Base-by-base conservation (phyloP, 2,113 vertebrate species). In the Epinephelus cyanopodus region DNA sequence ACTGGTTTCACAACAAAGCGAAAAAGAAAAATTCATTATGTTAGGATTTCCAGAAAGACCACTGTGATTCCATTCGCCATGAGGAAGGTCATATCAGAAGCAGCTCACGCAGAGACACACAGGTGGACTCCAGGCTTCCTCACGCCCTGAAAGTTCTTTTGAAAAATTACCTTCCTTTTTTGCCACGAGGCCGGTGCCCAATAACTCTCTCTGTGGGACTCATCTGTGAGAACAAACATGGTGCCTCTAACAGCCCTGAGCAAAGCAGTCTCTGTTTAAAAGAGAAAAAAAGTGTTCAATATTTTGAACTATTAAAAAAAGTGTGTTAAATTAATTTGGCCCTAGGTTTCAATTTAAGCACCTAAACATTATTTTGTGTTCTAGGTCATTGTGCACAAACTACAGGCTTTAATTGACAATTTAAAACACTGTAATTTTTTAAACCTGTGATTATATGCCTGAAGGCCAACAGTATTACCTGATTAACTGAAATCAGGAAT, bases 151-250 rank as follows among this genome's bases (percentile, higher is more conserved):
- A 60, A 42, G 39, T 56, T n/a, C 6, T 66, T 79, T 64, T 72
- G 65, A 85, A 78, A 79, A 81, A 58, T 70, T 18, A 61, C 53
- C 37, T 66, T 56, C 12, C 6, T 21, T 74, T 73, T 64, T 65
- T 33, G 53, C 72, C 65, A 77, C 13, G 45, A 83, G 75, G 66
- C 83, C 42, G 1, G 14, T 60, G 65, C 33, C 81, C 62, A 62
- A 19, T 81, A 70, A 45, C 62, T 64, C 70, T 47, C 68, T 81
- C 65, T 10, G 54, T 60, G 73, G 37, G 60, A 81, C 71, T 81
- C 77, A 79, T 89, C 67, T 86, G 62, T 65, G 45, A 78, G 67
- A 86, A 75, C 39, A 79, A 81, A 82, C 81, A 81, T 33, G 61
- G 54, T 39, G 52, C 33, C 58, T 82, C 65, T 58, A 7, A 63